These are phyloP conservation scores for Crenuchus spilurus DNA, from an alignment of 2,797 vertebrate genomes.

Conservation along the genomic window DNA sequence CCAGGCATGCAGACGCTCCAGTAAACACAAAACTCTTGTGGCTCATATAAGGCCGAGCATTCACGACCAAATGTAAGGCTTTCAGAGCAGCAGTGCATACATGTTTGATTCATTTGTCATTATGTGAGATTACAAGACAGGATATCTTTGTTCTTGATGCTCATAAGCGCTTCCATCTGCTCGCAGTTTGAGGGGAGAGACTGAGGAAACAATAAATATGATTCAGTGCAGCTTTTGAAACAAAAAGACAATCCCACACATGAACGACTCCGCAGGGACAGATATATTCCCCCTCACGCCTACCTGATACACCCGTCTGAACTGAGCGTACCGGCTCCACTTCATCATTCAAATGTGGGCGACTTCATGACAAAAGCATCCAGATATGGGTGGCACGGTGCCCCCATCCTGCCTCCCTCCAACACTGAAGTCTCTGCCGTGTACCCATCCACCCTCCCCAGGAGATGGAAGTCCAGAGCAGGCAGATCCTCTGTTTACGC, in stretches of 20 bases:
- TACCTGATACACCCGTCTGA: conserved; percentile 61
- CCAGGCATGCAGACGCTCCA: conserved; percentile 36
- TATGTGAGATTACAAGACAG: conserved; percentile 49
- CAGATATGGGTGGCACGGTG: too few species aligned
- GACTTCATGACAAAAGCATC: background rate
- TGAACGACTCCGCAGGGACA: conserved; percentile 36
- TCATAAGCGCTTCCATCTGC: conserved; percentile 68
- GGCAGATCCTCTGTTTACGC: too few species aligned
- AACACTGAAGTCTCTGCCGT: too few species aligned
- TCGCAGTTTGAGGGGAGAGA: conserved; percentile 39
- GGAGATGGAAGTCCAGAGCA: too few species aligned
- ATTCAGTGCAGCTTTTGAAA: conserved; percentile 63
- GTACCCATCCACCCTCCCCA: too few species aligned
- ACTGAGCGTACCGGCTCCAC: background rate
- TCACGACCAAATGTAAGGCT: conserved; percentile 22
- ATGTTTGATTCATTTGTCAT: conserved; percentile 44
- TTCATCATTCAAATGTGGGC: conserved; percentile 4
- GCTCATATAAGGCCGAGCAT: conserved; percentile 40
- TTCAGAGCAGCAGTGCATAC: conserved; percentile 17
- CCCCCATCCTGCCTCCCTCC: too few species aligned
- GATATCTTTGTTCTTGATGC: conserved; percentile 52
- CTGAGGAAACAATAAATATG: conserved; percentile 62
- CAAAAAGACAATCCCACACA: conserved; percentile 59
- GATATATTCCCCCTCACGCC: conserved; percentile 69
- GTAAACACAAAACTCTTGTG: conserved; percentile 27